Percentiles rank a stretch among this genome's conserved stretches.
Evolutionary conservation across 1,140 invertebrate genomes (phyloP).

Genomic region (Rhopalosiphum maidis): DNA sequence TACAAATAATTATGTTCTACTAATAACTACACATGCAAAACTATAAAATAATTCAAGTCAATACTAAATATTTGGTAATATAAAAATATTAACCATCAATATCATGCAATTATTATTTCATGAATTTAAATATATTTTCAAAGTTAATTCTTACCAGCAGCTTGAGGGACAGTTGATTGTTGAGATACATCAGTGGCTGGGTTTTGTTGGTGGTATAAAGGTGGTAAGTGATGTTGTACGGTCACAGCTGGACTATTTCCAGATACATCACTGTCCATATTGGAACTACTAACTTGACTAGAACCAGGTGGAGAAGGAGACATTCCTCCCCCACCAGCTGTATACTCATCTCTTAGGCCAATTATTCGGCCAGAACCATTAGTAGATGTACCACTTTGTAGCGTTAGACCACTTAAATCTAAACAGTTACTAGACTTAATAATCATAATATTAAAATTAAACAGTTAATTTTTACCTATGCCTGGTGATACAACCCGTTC

Average conservation of each 20-base stretch:
- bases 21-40: constrained; percentile 57
- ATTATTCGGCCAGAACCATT: constrained; percentile 51
- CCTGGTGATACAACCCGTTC: constrained; percentile 98
- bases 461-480: constrained; percentile 71
- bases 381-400: constrained; percentile 52
- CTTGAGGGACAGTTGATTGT: constrained; percentile 43
- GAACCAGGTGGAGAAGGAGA: constrained; percentile 52
- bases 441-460: neutral
- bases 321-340: constrained; percentile 49
- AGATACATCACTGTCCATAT: constrained; percentile 54
- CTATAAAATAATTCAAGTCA: constrained; percentile 12
- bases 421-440: neutral
- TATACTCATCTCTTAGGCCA: constrained; percentile 52
- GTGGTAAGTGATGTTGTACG: constrained; percentile 52
- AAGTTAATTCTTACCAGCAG: constrained; percentile 20
- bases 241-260: constrained; percentile 52
- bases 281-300: constrained; percentile 55
- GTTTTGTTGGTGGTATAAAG: constrained; percentile 50
- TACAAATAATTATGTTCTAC: constrained; percentile 55
- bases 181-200: constrained; percentile 48
- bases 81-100: neutral
- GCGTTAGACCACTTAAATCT: constrained; percentile 53
- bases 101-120: constrained; percentile 21
- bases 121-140: neutral
- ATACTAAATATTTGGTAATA: neutral